Percentiles rank a stretch among this genome's conserved stretches.
These are phyloP conservation scores for Pseudomugil gertrudae DNA, from an alignment of 2,797 vertebrate genomes.

Conservation along the genomic window DNA sequence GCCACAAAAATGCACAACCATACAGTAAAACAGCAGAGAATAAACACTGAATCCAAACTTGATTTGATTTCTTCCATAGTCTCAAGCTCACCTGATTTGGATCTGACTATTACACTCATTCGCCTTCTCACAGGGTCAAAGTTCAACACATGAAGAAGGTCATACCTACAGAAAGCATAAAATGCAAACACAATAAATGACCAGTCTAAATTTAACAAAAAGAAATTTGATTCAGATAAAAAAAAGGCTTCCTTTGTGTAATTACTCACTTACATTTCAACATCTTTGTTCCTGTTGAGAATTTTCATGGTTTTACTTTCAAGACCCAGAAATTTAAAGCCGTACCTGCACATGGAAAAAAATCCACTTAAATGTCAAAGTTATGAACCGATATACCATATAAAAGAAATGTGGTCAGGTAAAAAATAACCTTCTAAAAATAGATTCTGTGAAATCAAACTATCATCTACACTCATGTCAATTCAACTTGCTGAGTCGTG, in stretches of 20 bases:
- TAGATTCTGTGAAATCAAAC: not conserved
- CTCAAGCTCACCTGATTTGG: constrained; percentile 80
- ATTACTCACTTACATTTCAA: constrained; percentile 88
- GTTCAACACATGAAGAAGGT: constrained; percentile 93
- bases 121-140: constrained; percentile 94
- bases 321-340: constrained; percentile 94
- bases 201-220: not conserved
- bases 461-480: not conserved
- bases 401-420: not conserved
- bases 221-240: not conserved
- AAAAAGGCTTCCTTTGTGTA: not conserved
- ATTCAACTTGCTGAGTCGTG: not conserved
- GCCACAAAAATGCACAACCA: constrained; percentile 24
- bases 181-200: not conserved
- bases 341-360: constrained; percentile 85
- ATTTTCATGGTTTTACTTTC: constrained; percentile 91
- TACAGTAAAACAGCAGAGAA: not conserved
- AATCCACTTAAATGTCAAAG: constrained; percentile 44
- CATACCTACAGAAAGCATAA: constrained; percentile 81
- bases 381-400: not conserved
- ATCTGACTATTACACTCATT: constrained; percentile 96
- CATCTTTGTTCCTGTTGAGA: constrained; percentile 88
- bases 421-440: not conserved
- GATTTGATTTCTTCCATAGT: constrained; percentile 10
- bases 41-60: not conserved